Evolutionary conservation across 1,140 invertebrate genomes (phyloP).

Genomic region (Drosophila subpulchrella): DNA sequence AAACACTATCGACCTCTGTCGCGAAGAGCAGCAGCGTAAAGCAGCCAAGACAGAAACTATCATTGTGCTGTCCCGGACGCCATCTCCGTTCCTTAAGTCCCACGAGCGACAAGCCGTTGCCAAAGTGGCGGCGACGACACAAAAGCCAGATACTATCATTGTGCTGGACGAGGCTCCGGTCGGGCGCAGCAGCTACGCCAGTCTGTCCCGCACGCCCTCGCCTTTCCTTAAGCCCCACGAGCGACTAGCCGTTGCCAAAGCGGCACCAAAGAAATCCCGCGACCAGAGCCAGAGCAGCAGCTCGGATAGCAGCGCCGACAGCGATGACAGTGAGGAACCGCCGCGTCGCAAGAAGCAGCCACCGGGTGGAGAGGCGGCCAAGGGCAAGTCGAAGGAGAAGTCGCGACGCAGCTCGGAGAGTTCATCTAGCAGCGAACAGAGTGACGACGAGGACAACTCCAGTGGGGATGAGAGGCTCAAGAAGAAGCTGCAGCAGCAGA

Average conservation of each 20-base stretch:
- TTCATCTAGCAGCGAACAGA: conserved; percentile 81
- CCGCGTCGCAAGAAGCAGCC: conserved; percentile 40
- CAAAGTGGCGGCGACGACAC: too few species aligned
- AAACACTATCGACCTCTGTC: conserved; percentile 79
- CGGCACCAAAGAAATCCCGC: conserved; percentile 83
- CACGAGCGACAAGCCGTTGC: too few species aligned
- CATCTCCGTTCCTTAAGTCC: too few species aligned
- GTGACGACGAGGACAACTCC: conserved; percentile 55
- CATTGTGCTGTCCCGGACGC: conserved; percentile 7
- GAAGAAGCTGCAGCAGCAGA: conserved; percentile 54
- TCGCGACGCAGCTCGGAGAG: conserved; percentile 69
- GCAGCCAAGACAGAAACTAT: conserved; percentile 46
- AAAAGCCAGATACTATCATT: conserved; percentile 44
- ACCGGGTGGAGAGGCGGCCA: conserved; percentile 13
- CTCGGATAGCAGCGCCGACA: conserved; percentile 81
- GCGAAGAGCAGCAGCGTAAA: conserved; percentile 85
- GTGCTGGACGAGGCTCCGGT: conserved; percentile 25
- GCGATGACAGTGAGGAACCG: conserved; percentile 72
- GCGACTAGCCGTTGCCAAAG: conserved; percentile 55
- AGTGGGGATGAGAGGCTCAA: conserved; percentile 72
- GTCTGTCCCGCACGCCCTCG: conserved; percentile 91
- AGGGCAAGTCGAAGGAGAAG: conserved; percentile 55
- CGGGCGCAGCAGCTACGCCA: conserved; percentile 82
- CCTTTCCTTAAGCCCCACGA: conserved; percentile 92
- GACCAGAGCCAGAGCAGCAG: conserved; percentile 84